These are phyloP conservation scores for Rhinoptilus africanus DNA, from an alignment of 2,113 vertebrate species.

Conservation along the genomic window DNA sequence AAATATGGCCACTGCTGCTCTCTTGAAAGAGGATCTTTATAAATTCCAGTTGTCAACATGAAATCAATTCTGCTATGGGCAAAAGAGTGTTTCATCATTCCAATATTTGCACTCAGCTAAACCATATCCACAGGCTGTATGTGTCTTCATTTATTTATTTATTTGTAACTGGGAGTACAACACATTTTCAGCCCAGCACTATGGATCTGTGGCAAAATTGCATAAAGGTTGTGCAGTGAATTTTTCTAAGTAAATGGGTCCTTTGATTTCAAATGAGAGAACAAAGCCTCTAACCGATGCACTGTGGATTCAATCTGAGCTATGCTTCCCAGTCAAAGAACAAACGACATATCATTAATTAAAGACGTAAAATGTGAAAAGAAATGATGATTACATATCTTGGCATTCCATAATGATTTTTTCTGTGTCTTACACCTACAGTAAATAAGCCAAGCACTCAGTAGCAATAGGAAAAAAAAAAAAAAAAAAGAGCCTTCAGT, in stretches of 20 bases:
- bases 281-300: slow-evolving; percentile 45
- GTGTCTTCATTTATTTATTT: slow-evolving; percentile 59
- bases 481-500: slow-evolving; percentile 5
- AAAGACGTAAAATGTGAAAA: slow-evolving; percentile 33
- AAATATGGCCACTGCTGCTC: slow-evolving; percentile 16
- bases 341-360: slow-evolving; percentile 69
- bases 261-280: not conserved
- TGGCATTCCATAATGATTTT: slow-evolving; percentile 66
- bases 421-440: slow-evolving; percentile 58
- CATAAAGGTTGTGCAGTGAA: slow-evolving; percentile 42
- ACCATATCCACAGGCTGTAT: slow-evolving; percentile 40
- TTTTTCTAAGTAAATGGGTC: slow-evolving; percentile 19
- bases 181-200: slow-evolving; percentile 27
- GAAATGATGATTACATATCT: slow-evolving; percentile 58
- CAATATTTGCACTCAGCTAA: slow-evolving; percentile 65
- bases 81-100: slow-evolving; percentile 52
- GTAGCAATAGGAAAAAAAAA: not conserved
- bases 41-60: slow-evolving; percentile 60
- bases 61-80: slow-evolving; percentile 58
- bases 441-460: slow-evolving; percentile 71
- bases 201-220: slow-evolving; percentile 33
- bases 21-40: slow-evolving; percentile 36
- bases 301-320: slow-evolving; percentile 1
- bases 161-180: slow-evolving; percentile 25
- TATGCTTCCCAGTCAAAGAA: slow-evolving; percentile 36